Percentiles rank a stretch among this genome's conserved stretches.
phyloP scores from a whole-genome alignment of 2,797 vertebrate species.

The Melanotaenia boesemani region DNA sequence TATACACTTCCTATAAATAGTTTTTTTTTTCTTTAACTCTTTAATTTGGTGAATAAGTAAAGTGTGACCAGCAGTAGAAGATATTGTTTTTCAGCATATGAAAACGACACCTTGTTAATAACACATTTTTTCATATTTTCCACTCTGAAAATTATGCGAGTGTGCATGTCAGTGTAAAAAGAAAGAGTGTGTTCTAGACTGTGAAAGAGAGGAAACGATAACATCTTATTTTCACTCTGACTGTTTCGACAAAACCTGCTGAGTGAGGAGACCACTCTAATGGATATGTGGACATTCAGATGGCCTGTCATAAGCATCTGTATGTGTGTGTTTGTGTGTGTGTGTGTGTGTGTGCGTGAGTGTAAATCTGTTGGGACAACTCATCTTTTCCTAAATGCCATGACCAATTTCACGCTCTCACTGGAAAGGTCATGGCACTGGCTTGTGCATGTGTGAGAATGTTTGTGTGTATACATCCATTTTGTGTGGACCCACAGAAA shows the following conservation, averaged over 20 bases:
- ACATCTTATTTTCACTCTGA: conserved; percentile 69
- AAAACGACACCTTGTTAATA: neutral
- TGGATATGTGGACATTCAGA: conserved; percentile 79
- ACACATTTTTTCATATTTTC: neutral
- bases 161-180: neutral
- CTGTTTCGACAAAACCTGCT: conserved; percentile 76
- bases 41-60: too few relatives aligned
- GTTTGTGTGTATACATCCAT: conserved; percentile 49
- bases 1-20: too few relatives aligned
- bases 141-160: neutral
- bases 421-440: conserved; percentile 80
- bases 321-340: conserved; percentile 10
- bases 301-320: conserved; percentile 69
- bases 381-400: conserved; percentile 82
- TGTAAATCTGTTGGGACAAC: conserved; percentile 74
- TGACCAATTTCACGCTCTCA: conserved; percentile 85
- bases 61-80: too few relatives aligned
- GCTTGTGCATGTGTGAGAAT: conserved; percentile 40
- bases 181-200: conserved; percentile 9
- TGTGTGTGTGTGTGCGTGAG: conserved; percentile 33
- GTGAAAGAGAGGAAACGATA: conserved; percentile 47
- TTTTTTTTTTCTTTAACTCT: too few relatives aligned
- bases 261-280: conserved; percentile 71
- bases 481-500: conserved; percentile 62
- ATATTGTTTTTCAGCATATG: neutral